Conservation (phyloP, 64 coral and sea anemone genomes). For the Acropora tenuis region DNA sequence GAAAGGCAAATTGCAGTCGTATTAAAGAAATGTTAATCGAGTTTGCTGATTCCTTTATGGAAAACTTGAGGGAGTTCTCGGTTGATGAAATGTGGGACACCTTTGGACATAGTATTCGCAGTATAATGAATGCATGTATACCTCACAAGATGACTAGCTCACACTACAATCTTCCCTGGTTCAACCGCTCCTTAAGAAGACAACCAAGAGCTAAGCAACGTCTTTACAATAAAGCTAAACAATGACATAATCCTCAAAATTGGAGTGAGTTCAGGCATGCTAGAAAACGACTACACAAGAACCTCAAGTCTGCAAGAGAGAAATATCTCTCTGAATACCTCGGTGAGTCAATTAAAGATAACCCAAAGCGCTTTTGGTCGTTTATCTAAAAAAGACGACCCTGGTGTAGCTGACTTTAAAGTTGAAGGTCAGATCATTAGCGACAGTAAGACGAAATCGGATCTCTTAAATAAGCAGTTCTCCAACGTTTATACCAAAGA, state of each 20-base stretch:
- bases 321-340: conserved; percentile 33
- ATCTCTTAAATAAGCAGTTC: too few relatives aligned
- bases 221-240: conserved; percentile 59
- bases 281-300: conserved; percentile 65
- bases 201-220: too few relatives aligned
- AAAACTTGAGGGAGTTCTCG: too few relatives aligned
- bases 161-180: too few relatives aligned
- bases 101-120: too few relatives aligned
- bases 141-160: too few relatives aligned
- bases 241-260: conserved; percentile 26
- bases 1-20: not conserved
- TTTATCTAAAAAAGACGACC: conserved; percentile 63
- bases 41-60: not conserved
- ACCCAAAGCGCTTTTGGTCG: conserved; percentile 56
- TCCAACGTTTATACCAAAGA: too few relatives aligned
- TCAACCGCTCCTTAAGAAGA: too few relatives aligned
- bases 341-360: not conserved
- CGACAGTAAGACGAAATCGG: too few relatives aligned
- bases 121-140: too few relatives aligned
- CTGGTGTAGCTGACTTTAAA: conserved; percentile 44
- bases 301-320: not conserved
- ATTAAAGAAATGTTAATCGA: not conserved
- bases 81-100: too few relatives aligned
- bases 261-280: conserved; percentile 54
- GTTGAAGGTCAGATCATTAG: conserved; percentile 46